A percentile compares a stretch with the other conserved stretches of the same genome.
Evolutionary conservation across 1,140 invertebrate genomes (phyloP).

Genomic region (Copidosoma floridanum): DNA sequence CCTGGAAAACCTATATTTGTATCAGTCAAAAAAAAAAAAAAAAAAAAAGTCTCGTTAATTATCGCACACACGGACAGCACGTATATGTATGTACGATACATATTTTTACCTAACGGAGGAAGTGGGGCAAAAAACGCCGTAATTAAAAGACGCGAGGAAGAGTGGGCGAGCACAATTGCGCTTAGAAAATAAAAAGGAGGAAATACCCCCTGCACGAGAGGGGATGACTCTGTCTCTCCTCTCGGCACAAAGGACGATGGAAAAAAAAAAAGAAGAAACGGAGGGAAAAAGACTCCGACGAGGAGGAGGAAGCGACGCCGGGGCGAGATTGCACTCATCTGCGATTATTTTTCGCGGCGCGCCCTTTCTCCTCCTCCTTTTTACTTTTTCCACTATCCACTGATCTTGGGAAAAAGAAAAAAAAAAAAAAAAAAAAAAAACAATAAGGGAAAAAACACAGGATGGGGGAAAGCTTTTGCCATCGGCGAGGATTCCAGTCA

Average conservation of each 20-base stretch:
- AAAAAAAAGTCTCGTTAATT: too few relatives aligned
- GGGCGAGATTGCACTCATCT: constrained; percentile 35
- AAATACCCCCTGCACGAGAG: too few relatives aligned
- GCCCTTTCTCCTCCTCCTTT: not conserved
- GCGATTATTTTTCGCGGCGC: constrained; percentile 38
- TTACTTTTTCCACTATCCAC: not conserved
- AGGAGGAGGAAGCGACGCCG: constrained; percentile 21
- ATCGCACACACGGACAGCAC: too few relatives aligned
- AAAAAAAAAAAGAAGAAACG: not conserved
- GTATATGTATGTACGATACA: too few relatives aligned
- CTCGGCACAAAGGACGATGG: not conserved
- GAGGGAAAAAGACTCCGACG: not conserved
- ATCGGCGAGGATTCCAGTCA: constrained; percentile 11
- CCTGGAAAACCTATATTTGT: too few relatives aligned
- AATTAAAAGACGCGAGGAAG: constrained; percentile 21
- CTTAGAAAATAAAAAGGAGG: constrained; percentile 1
- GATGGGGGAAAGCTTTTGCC: not conserved
- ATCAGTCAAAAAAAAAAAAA: too few relatives aligned
- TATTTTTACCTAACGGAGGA: too few relatives aligned
- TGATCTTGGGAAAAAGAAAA: not conserved
- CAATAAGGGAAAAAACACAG: too few relatives aligned
- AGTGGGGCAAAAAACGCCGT: not conserved
- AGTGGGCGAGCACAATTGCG: not conserved
- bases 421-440: too few relatives aligned
- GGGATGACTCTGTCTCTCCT: too few relatives aligned